Conservation (phyloP, 2,888 invertebrate genomes). For the Philaethria dido region DNA sequence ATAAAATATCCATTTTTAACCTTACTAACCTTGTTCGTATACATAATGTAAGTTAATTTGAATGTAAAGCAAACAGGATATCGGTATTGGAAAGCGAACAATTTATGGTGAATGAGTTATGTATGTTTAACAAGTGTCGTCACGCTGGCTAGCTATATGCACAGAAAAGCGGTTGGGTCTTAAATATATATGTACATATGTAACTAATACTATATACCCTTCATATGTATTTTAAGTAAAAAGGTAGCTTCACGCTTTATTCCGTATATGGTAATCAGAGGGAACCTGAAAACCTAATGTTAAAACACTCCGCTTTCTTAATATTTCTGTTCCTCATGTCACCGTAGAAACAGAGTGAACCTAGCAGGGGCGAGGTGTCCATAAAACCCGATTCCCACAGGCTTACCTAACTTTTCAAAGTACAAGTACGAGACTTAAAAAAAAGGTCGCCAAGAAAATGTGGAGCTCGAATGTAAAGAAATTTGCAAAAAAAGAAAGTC, state of each 20-base stretch:
- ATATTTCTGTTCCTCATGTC: too few species aligned
- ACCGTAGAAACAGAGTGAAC: too few species aligned
- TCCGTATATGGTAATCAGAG: too few species aligned
- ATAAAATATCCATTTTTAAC: not conserved
- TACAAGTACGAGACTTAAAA: too few species aligned
- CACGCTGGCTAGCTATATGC: not conserved
- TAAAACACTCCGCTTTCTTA: too few species aligned
- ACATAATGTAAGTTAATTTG: not conserved
- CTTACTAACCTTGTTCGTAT: not conserved
- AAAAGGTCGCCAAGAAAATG: too few species aligned
- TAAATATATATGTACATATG: not conserved
- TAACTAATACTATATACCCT: not conserved
- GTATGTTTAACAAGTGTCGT: not conserved
- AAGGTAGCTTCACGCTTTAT: not conserved
- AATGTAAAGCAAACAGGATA: slow-evolving; percentile 1
- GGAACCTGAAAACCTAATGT: too few species aligned
- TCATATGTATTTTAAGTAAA: not conserved
- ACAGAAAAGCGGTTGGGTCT: not conserved
- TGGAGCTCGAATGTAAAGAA: too few species aligned
- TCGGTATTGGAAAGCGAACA: not conserved
- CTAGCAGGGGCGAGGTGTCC: too few species aligned
- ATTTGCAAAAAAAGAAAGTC: too few species aligned
- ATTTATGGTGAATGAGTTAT: not conserved
- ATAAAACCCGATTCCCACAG: too few species aligned
- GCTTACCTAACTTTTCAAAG: too few species aligned